Conservation (phyloP, 2,797 vertebrate species). For the Eremophila alpestris region DNA sequence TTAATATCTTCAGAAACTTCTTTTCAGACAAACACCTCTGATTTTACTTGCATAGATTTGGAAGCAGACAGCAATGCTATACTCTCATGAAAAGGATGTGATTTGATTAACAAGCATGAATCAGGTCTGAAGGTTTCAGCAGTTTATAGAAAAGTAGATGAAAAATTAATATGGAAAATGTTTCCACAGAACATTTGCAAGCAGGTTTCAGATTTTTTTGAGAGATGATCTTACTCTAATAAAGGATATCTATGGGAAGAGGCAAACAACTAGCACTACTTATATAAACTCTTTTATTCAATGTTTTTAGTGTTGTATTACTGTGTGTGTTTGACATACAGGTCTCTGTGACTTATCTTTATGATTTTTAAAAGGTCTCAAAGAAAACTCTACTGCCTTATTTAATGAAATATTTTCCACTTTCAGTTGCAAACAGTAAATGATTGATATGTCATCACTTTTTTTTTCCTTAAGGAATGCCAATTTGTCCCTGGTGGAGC, state of each 20-base stretch:
- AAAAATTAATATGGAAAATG: not conserved
- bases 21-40: not conserved
- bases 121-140: not conserved
- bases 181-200: not conserved
- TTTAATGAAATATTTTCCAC: not conserved
- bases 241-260: not conserved
- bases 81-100: not conserved
- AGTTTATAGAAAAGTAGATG: not conserved
- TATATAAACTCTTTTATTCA: not conserved
- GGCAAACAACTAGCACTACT: not conserved
- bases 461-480: not conserved
- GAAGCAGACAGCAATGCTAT: not conserved
- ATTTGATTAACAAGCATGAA: not conserved
- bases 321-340: not conserved
- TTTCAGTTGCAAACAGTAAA: not conserved
- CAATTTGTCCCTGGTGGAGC: not conserved
- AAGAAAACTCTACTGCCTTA: not conserved
- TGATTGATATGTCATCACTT: not conserved
- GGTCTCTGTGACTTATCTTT: not conserved
- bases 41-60: not conserved
- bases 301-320: not conserved
- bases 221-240: not conserved
- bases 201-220: not conserved
- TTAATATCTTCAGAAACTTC: not conserved
- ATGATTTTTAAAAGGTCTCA: not conserved